A percentile compares a stretch with the other conserved stretches of the same genome.
Evolutionary conservation across 2,888 invertebrate genomes (phyloP).

Genomic region (Steinernema carpocapsae): DNA sequence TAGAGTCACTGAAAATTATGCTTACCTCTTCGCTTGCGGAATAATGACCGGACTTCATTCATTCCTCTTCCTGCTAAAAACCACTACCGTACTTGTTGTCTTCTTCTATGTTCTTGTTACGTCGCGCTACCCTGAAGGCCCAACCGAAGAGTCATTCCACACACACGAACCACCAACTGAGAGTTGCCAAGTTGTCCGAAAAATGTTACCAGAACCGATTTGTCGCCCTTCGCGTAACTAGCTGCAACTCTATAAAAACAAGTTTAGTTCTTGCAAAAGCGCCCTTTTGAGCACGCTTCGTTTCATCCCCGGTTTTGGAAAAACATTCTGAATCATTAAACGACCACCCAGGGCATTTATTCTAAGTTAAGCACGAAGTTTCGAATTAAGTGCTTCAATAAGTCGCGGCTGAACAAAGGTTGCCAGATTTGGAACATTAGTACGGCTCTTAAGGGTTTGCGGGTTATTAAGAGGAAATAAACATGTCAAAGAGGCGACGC

Average conservation of each 20-base stretch:
- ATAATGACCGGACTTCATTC: conserved; percentile 32
- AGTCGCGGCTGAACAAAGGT: not conserved
- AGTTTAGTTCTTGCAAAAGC: not conserved
- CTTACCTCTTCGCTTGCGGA: conserved; percentile 33
- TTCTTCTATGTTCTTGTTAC: conserved; percentile 10
- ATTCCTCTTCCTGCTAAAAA: conserved; percentile 22
- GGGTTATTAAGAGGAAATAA: too few species aligned
- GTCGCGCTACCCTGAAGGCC: not conserved
- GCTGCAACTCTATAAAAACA: conserved; percentile 23
- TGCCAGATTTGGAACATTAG: too few species aligned
- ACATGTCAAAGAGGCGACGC: too few species aligned
- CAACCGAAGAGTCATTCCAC: conserved; percentile 17
- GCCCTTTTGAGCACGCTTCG: conserved; percentile 23
- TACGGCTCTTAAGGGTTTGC: too few species aligned
- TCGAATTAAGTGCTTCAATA: not conserved
- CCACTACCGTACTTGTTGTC: not conserved
- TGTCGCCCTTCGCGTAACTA: too few species aligned
- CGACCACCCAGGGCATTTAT: not conserved
- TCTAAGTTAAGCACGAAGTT: not conserved
- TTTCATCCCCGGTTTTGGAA: not conserved
- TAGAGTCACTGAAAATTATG: not conserved
- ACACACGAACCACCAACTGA: not conserved
- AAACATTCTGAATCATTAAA: conserved; percentile 22
- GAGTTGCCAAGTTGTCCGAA: too few species aligned
- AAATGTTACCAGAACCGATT: too few species aligned